phyloP scores from a whole-genome alignment of 1,140 invertebrate genomes.

The Paramacrobiotus metropolitanus region DNA sequence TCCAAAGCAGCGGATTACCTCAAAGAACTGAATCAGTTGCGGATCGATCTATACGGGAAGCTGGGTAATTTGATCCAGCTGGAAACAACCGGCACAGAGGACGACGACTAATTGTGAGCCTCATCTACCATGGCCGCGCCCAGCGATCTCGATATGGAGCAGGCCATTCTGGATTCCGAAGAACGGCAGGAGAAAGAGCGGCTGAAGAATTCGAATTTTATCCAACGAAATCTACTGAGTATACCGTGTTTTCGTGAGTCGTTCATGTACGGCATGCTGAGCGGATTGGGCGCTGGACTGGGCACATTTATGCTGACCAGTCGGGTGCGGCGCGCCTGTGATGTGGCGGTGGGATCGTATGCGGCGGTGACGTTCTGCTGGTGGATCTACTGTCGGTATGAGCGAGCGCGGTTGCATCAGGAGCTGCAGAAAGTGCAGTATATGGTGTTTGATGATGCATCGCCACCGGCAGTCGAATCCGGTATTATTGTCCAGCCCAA shows the following conservation, averaged over 20 bases:
- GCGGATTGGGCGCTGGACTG: background rate
- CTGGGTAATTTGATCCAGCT: background rate
- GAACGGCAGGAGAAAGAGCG: background rate
- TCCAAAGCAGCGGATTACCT: background rate
- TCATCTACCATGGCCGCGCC: background rate
- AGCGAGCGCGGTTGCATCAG: background rate
- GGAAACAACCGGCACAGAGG: slow-evolving; percentile 1
- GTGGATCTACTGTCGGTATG: background rate
- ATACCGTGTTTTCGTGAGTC: background rate
- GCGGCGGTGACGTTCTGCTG: background rate
- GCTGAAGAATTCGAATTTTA: background rate
- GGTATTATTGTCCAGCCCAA: no score
- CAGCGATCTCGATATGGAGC: background rate
- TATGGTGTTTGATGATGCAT: no score
- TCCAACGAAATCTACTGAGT: background rate
- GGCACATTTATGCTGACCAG: background rate
- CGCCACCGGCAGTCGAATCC: no score
- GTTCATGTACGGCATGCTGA: background rate
- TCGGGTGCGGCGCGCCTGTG: background rate
- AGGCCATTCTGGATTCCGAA: background rate
- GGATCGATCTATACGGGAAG: background rate
- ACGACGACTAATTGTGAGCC: background rate
- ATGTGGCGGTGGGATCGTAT: background rate
- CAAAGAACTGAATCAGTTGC: background rate
- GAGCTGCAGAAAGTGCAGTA: background rate